Conservation (phyloP, 2,797 vertebrate species). For the Enteromius mattozi region DNA sequence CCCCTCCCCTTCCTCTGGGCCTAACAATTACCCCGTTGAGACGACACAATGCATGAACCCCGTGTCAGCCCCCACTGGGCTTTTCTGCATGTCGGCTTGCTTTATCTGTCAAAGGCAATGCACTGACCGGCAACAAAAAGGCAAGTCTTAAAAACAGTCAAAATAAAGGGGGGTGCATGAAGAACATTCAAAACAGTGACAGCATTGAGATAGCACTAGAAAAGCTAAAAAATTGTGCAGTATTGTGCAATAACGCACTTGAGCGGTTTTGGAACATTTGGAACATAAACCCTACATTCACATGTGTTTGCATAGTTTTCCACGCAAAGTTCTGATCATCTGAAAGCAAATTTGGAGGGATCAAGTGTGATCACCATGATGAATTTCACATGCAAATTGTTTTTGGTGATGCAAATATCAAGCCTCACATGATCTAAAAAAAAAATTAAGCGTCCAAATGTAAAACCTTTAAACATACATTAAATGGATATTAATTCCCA, state of each 20-base stretch:
- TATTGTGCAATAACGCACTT: neutral
- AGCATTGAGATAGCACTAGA: neutral
- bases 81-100: slow-evolving; percentile 66
- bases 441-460: neutral
- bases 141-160: slow-evolving; percentile 73
- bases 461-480: neutral
- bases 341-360: neutral
- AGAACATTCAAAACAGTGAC: slow-evolving; percentile 17
- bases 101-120: slow-evolving; percentile 73
- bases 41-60: slow-evolving; percentile 72
- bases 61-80: slow-evolving; percentile 71
- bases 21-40: slow-evolving; percentile 76
- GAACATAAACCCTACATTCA: neutral
- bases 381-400: neutral
- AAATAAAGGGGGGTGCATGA: slow-evolving; percentile 53
- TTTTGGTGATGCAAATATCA: no score
- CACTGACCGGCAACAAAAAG: slow-evolving; percentile 77
- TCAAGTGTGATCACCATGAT: neutral
- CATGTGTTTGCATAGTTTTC: neutral
- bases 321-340: neutral
- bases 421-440: no score
- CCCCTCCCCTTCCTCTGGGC: slow-evolving; percentile 71
- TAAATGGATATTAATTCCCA: neutral
- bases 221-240: neutral
- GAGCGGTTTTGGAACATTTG: neutral